A percentile compares a stretch with the other conserved stretches of the same genome.
Conservation (phyloP, 2,113 vertebrate species). For the Silurus meridionalis region DNA sequence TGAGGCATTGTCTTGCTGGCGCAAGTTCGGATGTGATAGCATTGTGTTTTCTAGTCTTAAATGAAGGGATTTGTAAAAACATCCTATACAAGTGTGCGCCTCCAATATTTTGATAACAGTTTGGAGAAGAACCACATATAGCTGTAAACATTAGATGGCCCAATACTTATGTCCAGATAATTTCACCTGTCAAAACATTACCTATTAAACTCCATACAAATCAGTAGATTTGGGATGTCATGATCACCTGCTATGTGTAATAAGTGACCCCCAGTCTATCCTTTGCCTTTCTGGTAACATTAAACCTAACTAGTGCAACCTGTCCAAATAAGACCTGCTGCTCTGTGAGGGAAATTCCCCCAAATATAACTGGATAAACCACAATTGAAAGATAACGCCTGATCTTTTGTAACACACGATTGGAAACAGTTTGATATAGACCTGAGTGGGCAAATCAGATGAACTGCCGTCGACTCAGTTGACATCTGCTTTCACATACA, state of each 20-base stretch:
- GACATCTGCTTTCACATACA: slow-evolving; percentile 31
- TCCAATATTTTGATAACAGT: too few species aligned
- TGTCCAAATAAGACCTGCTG: not conserved
- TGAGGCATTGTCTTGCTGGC: too few species aligned
- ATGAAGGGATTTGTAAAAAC: too few species aligned
- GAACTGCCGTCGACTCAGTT: not conserved
- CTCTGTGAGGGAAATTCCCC: not conserved
- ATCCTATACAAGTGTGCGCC: too few species aligned
- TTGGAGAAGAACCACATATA: too few species aligned
- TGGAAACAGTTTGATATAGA: not conserved
- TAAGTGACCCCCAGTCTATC: not conserved
- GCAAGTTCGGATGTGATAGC: too few species aligned
- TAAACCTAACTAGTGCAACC: not conserved
- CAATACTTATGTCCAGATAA: too few species aligned
- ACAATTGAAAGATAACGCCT: not conserved
- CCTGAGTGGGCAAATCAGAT: not conserved
- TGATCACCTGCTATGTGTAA: not conserved
- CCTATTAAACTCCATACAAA: too few species aligned
- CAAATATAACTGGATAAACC: not conserved
- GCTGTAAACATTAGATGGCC: too few species aligned
- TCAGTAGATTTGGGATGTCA: not conserved
- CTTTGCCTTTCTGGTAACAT: not conserved
- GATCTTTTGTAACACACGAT: not conserved
- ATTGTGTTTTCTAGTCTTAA: too few species aligned
- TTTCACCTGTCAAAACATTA: too few species aligned